Evolutionary conservation across 2,888 invertebrate species (phyloP).

Genomic region (Trissonchulus sp.): DNA sequence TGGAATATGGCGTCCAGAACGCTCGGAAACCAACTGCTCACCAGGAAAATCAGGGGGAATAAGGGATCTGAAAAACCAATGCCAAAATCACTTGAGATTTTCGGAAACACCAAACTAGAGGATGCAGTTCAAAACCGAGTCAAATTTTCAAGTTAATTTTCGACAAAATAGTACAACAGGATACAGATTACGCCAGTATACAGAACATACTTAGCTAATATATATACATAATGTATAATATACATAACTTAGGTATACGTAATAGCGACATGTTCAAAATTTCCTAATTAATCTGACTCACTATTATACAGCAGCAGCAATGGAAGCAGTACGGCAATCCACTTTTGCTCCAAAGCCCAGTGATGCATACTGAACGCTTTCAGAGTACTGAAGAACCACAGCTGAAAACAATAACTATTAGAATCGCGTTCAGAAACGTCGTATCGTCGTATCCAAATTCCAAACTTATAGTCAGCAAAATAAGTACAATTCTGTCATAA

Average conservation of each 20-base stretch:
- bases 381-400: slow-evolving; percentile 83
- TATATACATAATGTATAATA: too few species aligned
- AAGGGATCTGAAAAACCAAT: slow-evolving; percentile 70
- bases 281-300: too few species aligned
- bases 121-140: too few species aligned
- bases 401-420: slow-evolving; percentile 66
- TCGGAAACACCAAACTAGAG: neutral
- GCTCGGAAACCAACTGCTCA: slow-evolving; percentile 83
- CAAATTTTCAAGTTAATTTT: too few species aligned
- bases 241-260: too few species aligned
- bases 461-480: neutral
- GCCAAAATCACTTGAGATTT: neutral
- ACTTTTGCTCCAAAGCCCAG: slow-evolving; percentile 97
- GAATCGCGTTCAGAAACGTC: neutral
- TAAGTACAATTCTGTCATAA: neutral
- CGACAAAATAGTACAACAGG: too few species aligned
- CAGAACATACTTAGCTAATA: too few species aligned
- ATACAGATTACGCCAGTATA: too few species aligned
- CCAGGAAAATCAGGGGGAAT: slow-evolving; percentile 80
- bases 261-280: too few species aligned
- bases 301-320: slow-evolving; percentile 82
- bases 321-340: slow-evolving; percentile 81
- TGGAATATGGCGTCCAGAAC: slow-evolving; percentile 83
- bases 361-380: slow-evolving; percentile 78
- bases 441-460: neutral